Evolutionary conservation across 1,140 invertebrate genomes (phyloP), one percentile per base, ranked within the genome.

Genomic region (Drosophila santomea): DNA sequence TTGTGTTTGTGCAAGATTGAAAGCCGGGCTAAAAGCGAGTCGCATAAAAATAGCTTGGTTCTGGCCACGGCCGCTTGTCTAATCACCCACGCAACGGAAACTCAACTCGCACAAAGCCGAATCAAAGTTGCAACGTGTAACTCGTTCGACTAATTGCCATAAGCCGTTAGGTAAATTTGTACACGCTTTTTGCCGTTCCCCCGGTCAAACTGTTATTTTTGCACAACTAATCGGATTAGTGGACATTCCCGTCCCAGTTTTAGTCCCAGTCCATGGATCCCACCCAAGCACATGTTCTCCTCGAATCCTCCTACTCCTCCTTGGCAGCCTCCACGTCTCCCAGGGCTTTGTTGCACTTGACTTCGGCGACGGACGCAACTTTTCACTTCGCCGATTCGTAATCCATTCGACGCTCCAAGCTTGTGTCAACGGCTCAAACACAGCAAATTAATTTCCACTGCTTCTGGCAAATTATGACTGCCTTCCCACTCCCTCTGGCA

Each of bases 141-240:
- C 80, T 74, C 64, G 63, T 59, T 41, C 76, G 74, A 84, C 80
- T 83, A 83, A 83, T 83, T 83, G 80, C 80, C 80, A 74, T 83
- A 83, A 83, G 77, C 80, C 60, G 80, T 66, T 79, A 80, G 71
- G 76, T 72, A 80, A 84, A 76, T 67, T 84, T 79, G 51, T 52
- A 35, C 51, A 74, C 55, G 51, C 17, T 43, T 44, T 41, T 20
- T 32, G 35, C 20, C 55, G 44, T n/a, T 23, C 17, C 23, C 23
- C 8, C 8, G 55, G 41, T 48, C 60, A 64, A 69, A 45, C 36
- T 60, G 47, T 58, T 84, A 67, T 75, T 84, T 79, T 83, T 83
- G 79, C 80, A 66, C 80, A 80, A 78, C 75, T 83, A 83, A 83
- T 80, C 80, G 75, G 80, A 62, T 83, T 83, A 72, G 80, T 14